Evolutionary conservation across 1,140 invertebrate genomes (phyloP), one percentile per base, ranked within the genome.

Genomic region (Eupeodes corollae): DNA sequence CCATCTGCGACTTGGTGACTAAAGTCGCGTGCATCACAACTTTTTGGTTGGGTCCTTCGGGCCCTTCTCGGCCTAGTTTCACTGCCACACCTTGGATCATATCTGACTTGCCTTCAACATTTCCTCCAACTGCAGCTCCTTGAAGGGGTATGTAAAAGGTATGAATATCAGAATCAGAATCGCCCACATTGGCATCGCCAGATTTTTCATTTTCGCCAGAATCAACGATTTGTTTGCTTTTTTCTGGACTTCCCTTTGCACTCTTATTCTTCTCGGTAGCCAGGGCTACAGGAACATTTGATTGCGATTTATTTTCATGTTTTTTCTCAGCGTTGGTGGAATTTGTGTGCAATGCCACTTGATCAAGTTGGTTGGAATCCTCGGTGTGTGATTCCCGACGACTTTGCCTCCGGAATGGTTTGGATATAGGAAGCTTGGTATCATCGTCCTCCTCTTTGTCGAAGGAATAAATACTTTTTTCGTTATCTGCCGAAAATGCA

Each of bases 71-170:
- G 11, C 77, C 79, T 16, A 83, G 58, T 56, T 83, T 82, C 3
- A 81, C 78, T 2, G 79, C 78, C 1, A 83, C 79, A 2, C 79
- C 80, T 52, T 82, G 79, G 46, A 82, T 80, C 16, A 78, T 52
- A 46, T 73, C 69, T 3, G 69, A 64, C 62, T 67, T 21, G 52
- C 68, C 59, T 32, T 72, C 63, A 46, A 55, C 56, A 47, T 64
- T 70, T 16, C 63, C 68, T 0, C 68, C 73, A 12, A 69, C 70
- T 3, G 71, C 71, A 0, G 73, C 70, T 9, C 76, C 73, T 56
- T 80, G 77, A 2, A 82, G 53, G 0, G 82, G 82, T 59, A 83
- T 81, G 49, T 83, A 83, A 60, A 84, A 83, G n/a, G 80, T 67
- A 39, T 80, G 77, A 13, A 77, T 75, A 40, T 69, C 67, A 3